Conservation (phyloP, 2,888 invertebrate species). For the Chrysolina americana region DNA sequence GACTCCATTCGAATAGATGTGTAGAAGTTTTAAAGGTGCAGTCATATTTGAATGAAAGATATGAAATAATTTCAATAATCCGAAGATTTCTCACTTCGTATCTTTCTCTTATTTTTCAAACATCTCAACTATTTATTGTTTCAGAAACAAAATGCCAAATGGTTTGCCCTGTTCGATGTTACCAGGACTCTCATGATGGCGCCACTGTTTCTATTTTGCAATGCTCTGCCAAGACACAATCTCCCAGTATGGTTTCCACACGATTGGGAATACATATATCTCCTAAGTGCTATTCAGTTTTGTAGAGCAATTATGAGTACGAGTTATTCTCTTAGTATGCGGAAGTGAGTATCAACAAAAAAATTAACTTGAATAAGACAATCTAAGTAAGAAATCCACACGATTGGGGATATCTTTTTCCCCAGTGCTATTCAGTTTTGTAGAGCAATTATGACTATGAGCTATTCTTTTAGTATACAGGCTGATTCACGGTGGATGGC, state of each 20-base stretch:
- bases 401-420: slow-evolving; percentile 55
- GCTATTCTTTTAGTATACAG: slow-evolving; percentile 22
- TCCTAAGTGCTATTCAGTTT: slow-evolving; percentile 41
- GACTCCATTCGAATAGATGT: too few species aligned
- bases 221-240: slow-evolving; percentile 54
- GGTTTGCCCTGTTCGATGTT: slow-evolving; percentile 32
- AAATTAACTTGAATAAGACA: too few species aligned
- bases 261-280: slow-evolving; percentile 56
- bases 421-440: slow-evolving; percentile 37
- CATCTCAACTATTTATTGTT: not conserved
- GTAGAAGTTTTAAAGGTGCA: too few species aligned
- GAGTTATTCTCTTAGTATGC: slow-evolving; percentile 18
- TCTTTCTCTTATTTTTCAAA: not conserved
- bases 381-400: too few species aligned
- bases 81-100: too few species aligned
- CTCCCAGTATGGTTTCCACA: slow-evolving; percentile 55
- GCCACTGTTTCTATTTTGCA: slow-evolving; percentile 53
- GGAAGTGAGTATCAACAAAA: slow-evolving; percentile 37
- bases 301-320: slow-evolving; percentile 10
- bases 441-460: slow-evolving; percentile 4
- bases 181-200: slow-evolving; percentile 43
- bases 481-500: too few species aligned
- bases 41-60: too few species aligned
- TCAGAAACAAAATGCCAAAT: slow-evolving; percentile 29
- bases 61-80: too few species aligned